A percentile compares a stretch with the other conserved stretches of the same genome.
Evolutionary conservation across 2,888 invertebrate genomes (phyloP).

Genomic region (Heliconius ethilla): DNA sequence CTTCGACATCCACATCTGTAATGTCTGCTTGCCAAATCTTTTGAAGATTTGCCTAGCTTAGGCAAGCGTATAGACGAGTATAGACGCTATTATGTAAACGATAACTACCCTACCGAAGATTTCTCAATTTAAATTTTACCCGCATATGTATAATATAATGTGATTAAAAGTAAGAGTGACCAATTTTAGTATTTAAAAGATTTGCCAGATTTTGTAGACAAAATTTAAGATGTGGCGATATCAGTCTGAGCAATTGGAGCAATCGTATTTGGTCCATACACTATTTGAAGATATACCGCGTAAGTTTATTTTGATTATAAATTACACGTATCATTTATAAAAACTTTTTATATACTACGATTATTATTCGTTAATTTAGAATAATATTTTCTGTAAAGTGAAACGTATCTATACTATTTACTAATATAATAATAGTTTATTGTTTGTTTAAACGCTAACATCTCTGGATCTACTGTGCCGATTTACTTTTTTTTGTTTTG

Average conservation of each 20-base stretch:
- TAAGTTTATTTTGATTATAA: slow-evolving; percentile 18
- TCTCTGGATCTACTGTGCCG: too few relatives aligned
- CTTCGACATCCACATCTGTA: too few relatives aligned
- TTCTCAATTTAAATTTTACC: background rate
- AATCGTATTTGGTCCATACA: slow-evolving; percentile 33
- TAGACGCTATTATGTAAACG: background rate
- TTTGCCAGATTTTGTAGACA: background rate
- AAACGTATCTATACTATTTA: too few relatives aligned
- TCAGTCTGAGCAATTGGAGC: slow-evolving; percentile 32
- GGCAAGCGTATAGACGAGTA: background rate
- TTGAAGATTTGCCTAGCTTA: too few relatives aligned
- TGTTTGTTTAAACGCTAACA: too few relatives aligned
- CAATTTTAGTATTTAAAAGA: too few relatives aligned
- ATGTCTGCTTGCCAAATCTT: too few relatives aligned
- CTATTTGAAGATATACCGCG: slow-evolving; percentile 37
- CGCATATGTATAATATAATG: background rate
- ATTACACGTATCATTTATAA: background rate
- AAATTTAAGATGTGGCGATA: slow-evolving; percentile 27
- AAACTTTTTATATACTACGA: background rate
- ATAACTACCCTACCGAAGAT: background rate
- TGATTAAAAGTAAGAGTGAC: background rate
- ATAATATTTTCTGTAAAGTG: too few relatives aligned
- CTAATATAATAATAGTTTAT: too few relatives aligned
- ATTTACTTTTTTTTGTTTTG: too few relatives aligned
- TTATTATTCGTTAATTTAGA: too few relatives aligned